Evolutionary conservation across 2,888 invertebrate species (phyloP).

Genomic region (Eupithecia vulgata): DNA sequence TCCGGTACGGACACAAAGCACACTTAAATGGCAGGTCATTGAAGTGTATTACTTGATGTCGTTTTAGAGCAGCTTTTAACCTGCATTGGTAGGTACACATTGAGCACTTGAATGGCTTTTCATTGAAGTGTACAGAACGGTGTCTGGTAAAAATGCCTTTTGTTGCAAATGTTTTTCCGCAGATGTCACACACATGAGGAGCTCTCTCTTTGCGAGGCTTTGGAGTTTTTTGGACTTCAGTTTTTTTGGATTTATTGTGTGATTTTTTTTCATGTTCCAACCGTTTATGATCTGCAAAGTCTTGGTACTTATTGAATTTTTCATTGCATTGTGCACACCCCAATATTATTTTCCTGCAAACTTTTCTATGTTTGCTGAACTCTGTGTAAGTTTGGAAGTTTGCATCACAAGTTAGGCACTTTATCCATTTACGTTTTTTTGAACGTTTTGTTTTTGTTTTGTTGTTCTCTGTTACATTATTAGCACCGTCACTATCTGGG

Average conservation of each 20-base stretch:
- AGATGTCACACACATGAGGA: constrained; percentile 71
- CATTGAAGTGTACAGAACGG: constrained; percentile 62
- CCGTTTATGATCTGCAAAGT: constrained; percentile 64
- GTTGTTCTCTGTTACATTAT: constrained; percentile 16
- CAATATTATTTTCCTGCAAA: not conserved
- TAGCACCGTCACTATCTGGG: constrained; percentile 29
- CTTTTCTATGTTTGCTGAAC: constrained; percentile 4
- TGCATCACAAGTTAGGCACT: not conserved
- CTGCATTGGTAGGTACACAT: constrained; percentile 74
- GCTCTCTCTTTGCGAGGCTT: constrained; percentile 50
- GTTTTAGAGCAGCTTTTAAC: constrained; percentile 69
- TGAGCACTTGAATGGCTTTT: constrained; percentile 69
- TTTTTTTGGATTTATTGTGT: constrained; percentile 57
- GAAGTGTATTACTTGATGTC: constrained; percentile 61
- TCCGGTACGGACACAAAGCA: constrained; percentile 71
- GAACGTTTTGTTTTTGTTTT: not conserved
- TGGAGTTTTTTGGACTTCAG: constrained; percentile 62
- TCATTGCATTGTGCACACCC: constrained; percentile 63
- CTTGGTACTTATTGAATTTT: constrained; percentile 60
- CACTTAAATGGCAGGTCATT: constrained; percentile 70
- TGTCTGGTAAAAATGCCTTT: constrained; percentile 67
- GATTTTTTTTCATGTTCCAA: constrained; percentile 72
- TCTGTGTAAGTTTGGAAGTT: constrained; percentile 1
- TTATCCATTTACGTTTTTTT: constrained; percentile 6
- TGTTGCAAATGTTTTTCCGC: constrained; percentile 69